These are phyloP conservation scores for Neodontobutis hainanensis DNA, from an alignment of 2,113 vertebrate genomes.

Conservation along the genomic window DNA sequence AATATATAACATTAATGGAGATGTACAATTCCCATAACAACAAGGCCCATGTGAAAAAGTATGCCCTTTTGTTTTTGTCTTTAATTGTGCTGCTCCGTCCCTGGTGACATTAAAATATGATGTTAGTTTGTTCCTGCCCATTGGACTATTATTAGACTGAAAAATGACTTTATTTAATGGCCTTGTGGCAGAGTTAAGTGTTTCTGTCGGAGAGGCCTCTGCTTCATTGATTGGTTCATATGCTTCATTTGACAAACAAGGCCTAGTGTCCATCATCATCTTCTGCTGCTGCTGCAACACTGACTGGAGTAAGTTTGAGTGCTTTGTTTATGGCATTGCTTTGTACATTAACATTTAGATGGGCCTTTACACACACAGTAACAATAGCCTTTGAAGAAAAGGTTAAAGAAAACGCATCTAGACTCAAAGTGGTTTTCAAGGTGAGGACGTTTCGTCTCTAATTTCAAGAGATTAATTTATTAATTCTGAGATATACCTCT, in stretches of 20 bases:
- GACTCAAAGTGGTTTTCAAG: too few species aligned
- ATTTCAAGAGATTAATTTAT: too few species aligned
- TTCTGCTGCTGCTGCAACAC: neutral
- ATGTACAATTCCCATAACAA: too few species aligned
- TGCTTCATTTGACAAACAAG: constrained; percentile 19
- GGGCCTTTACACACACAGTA: too few species aligned
- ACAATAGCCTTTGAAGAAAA: too few species aligned
- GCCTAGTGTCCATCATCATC: neutral
- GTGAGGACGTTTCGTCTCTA: too few species aligned
- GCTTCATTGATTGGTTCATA: constrained; percentile 9
- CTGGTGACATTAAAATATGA: constrained; percentile 26
- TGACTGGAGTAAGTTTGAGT: too few species aligned
- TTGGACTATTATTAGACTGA: constrained; percentile 22
- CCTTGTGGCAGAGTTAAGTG: constrained; percentile 31
- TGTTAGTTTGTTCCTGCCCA: neutral
- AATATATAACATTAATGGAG: too few species aligned
- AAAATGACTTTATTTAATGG: constrained; percentile 25
- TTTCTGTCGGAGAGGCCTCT: constrained; percentile 19
- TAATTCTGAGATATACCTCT: too few species aligned
- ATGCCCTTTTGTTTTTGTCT: constrained; percentile 3
- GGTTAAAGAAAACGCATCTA: too few species aligned
- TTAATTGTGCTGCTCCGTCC: constrained; percentile 10
- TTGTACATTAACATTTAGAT: too few species aligned
- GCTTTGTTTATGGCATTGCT: too few species aligned
- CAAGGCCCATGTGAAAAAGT: constrained; percentile 23